Percentiles rank a stretch among this genome's conserved stretches.
Conservation (phyloP, 2,113 vertebrate genomes). For the Mobula hypostoma region DNA sequence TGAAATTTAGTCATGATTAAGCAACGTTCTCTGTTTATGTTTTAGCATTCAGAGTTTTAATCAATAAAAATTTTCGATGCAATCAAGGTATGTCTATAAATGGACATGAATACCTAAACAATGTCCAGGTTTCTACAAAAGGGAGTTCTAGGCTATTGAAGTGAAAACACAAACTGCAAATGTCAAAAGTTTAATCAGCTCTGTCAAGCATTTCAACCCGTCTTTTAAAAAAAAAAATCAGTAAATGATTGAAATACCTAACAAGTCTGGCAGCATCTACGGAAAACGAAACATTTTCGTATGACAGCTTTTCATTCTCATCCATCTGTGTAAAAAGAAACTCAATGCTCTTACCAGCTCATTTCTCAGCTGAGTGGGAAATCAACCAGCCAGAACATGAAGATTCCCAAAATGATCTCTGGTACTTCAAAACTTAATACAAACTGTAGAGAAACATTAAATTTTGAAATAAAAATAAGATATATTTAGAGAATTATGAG, state of each 20-base stretch:
- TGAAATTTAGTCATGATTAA: too few species aligned
- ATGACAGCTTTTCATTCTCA: not conserved
- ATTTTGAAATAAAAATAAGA: not conserved
- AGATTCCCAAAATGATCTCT: not conserved
- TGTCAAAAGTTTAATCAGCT: not conserved
- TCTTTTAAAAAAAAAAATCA: not conserved
- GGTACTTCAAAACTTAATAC: not conserved
- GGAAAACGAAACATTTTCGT: not conserved
- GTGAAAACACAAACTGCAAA: not conserved
- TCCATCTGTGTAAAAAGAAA: not conserved
- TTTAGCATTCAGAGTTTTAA: conserved; percentile 7
- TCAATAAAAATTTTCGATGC: not conserved
- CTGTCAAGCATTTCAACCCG: not conserved
- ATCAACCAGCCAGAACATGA: not conserved
- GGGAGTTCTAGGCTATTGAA: not conserved
- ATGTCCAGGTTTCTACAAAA: too few species aligned
- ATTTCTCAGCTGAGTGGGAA: not conserved
- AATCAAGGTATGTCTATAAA: not conserved
- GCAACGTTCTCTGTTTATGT: too few species aligned
- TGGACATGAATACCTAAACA: not conserved
- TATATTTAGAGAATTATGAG: not conserved
- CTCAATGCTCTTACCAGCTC: not conserved
- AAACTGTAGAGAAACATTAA: too few species aligned
- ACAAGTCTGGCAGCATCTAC: not conserved
- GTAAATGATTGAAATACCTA: not conserved